phyloP scores from a whole-genome alignment of 2,797 vertebrate species.

The Acrossocheilus fasciatus region DNA sequence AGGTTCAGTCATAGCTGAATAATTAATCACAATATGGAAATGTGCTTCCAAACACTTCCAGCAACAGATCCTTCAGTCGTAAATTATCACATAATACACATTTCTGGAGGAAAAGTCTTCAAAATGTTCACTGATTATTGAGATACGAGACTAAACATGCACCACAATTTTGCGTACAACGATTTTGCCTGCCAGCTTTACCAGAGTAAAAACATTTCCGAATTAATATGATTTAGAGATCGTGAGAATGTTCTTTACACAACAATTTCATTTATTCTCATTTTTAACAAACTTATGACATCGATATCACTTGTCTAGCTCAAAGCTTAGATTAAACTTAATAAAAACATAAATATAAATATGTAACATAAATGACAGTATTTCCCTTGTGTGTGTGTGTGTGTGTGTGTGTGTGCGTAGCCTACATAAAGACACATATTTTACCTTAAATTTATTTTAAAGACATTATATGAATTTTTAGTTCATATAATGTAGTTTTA shows the following conservation, averaged over 20 bases:
- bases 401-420: too few relatives aligned
- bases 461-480: background rate
- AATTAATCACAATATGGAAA: constrained; percentile 72
- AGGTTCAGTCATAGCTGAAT: constrained; percentile 77
- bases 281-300: background rate
- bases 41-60: constrained; percentile 59
- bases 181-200: background rate
- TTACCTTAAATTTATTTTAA: too few relatives aligned
- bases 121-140: background rate
- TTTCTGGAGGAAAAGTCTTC: background rate
- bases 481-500: too few relatives aligned
- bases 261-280: background rate
- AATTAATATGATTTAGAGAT: background rate
- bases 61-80: constrained; percentile 23
- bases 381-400: too few relatives aligned
- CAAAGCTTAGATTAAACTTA: background rate
- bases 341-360: background rate
- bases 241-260: background rate
- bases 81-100: constrained; percentile 13
- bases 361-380: background rate
- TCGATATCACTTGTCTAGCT: background rate
- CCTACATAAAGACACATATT: too few relatives aligned
- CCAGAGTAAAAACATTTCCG: background rate
- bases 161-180: background rate
- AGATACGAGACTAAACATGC: background rate